These are phyloP conservation scores for Actinostola sp. DNA, from an alignment of 92 coral and sea anemone species.

Conservation along the genomic window DNA sequence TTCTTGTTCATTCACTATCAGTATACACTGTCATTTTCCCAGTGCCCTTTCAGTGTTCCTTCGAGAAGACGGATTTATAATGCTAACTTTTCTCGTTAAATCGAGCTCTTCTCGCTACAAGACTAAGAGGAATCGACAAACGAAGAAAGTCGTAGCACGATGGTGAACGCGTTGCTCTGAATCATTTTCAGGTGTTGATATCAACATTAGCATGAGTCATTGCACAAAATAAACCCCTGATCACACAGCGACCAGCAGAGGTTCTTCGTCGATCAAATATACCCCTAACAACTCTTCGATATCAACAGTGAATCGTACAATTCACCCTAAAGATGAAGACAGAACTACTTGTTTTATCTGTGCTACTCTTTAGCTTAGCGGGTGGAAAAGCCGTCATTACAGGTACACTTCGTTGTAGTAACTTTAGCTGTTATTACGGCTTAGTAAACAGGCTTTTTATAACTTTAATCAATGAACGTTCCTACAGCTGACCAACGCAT, in stretches of 20 bases:
- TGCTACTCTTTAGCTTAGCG: slow-evolving; percentile 29
- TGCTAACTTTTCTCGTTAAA: too few species aligned
- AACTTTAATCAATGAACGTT: too few species aligned
- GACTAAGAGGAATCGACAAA: neutral
- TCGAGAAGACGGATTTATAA: too few species aligned
- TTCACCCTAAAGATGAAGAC: slow-evolving; percentile 4
- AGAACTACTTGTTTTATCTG: neutral
- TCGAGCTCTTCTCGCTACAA: neutral
- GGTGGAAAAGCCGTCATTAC: slow-evolving; percentile 62
- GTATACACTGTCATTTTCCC: too few species aligned
- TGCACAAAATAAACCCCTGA: neutral
- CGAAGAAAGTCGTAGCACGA: neutral
- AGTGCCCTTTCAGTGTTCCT: too few species aligned
- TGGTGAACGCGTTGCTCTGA: neutral
- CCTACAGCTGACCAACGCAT: too few species aligned
- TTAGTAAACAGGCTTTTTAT: too few species aligned
- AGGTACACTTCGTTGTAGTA: slow-evolving; percentile 26
- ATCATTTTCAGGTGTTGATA: slow-evolving; percentile 4
- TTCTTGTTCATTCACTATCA: too few species aligned
- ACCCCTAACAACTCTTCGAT: neutral
- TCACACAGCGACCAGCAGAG: neutral
- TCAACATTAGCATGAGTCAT: neutral
- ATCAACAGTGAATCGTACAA: neutral
- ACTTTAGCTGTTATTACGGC: neutral
- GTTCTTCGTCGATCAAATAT: neutral